Base-by-base conservation (phyloP, 1,140 invertebrate species). In the Panulirus ornatus region DNA sequence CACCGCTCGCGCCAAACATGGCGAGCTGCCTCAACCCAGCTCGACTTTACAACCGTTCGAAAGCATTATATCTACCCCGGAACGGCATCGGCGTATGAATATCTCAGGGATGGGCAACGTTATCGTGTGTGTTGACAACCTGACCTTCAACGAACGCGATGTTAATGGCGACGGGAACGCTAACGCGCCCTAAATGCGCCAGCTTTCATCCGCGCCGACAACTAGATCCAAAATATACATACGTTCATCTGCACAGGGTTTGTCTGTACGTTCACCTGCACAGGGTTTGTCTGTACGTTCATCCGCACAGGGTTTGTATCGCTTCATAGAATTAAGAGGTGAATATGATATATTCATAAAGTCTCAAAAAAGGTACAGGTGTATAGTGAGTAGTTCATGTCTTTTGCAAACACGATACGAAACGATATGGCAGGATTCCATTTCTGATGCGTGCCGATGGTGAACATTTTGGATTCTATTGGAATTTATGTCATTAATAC, bases 211-310 rank as follows among this genome's bases (percentile, higher is more conserved):
- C 76, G 44, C n/a, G 16, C 78, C 47, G 44, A 34, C 44, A 79
- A 79, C 76, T 51, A 51, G n/a, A 16, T 51, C 42, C 76, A 79
- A 51, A 54, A 79, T 51, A 79, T 79, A 54, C 34, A 73, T 5
- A n/a, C 2, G n/a, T 34, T 34, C 27, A 70, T 34, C 66, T 11
- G 16, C 66, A 70, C 66, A 2, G 9, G 27, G 51, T 22, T 58
- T 30, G 30, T 11, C 70, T 38, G 34, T 8, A 8, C 70, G n/a
- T n/a, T n/a, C n/a, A n/a, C 27, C 70, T 3, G 9, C n/a, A 36
- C 27, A 34, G 42, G 34, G 34, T 5, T 71, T 71, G 27, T 36
- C 70, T 30, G 70, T 9, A 30, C 70, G 34, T 19, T 36, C 27
- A 73, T 73, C 8, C 70, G 14, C 14, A 1, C 70, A 58, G 11